Evolutionary conservation across 2,113 vertebrate species (phyloP).

Genomic region (Ardeotis arabs): DNA sequence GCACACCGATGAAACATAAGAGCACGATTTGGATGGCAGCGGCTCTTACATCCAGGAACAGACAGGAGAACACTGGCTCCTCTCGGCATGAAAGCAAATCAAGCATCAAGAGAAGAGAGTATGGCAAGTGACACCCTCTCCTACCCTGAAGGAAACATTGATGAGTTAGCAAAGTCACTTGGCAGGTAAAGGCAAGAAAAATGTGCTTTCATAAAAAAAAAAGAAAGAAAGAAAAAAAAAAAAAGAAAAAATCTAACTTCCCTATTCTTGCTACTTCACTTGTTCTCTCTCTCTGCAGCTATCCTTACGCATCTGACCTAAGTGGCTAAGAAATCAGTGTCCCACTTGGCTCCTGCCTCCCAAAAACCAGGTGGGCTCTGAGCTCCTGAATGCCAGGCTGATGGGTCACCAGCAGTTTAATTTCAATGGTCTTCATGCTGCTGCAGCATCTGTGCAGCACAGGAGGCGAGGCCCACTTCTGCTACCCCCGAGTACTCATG

Average conservation of each 20-base stretch:
- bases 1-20: rapidly evolving
- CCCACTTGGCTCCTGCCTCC: not conserved
- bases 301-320: not conserved
- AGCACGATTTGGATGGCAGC: not conserved
- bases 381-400: not conserved
- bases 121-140: not conserved
- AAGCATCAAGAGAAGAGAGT: not conserved
- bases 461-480: not conserved
- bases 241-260: not conserved
- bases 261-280: not conserved
- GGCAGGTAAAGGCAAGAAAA: not conserved
- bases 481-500: not conserved
- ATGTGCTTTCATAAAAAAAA: not conserved
- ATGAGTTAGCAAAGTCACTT: not conserved
- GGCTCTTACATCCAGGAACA: not conserved
- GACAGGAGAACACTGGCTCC: not conserved
- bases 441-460: not conserved
- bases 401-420: not conserved
- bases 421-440: not conserved
- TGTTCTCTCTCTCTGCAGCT: not conserved
- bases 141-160: not conserved
- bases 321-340: not conserved
- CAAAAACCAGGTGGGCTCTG: not conserved
- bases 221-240: not conserved
- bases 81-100: not conserved